Percentiles rank a stretch among this genome's conserved stretches.
Evolutionary conservation across 2,113 vertebrate species (phyloP).

Genomic region (Tiliqua scincoides): DNA sequence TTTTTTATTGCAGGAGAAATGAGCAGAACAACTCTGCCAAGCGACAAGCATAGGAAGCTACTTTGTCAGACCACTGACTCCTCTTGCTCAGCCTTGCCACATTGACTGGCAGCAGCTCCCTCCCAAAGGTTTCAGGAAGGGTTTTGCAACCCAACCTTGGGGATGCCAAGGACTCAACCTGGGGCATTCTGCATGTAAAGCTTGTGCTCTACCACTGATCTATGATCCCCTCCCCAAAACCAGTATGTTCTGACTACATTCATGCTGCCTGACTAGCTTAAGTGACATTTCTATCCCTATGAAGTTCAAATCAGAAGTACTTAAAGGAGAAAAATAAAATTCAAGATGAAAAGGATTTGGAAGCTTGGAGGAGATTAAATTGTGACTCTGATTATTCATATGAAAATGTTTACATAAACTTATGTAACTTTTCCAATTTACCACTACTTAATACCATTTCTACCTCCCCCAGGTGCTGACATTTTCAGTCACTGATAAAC

Average conservation of each 20-base stretch:
- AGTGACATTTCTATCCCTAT: background rate
- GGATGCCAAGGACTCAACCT: too few species aligned
- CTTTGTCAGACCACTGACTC: too few species aligned
- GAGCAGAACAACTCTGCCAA: too few species aligned
- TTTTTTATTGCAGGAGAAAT: background rate
- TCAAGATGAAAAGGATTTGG: background rate
- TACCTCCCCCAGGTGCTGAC: background rate
- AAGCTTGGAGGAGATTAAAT: background rate
- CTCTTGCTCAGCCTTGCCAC: too few species aligned
- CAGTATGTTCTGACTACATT: background rate
- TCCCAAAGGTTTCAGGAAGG: too few species aligned
- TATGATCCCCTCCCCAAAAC: background rate
- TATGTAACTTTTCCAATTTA: background rate
- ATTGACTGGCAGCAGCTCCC: too few species aligned
- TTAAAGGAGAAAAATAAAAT: too few species aligned
- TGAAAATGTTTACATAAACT: background rate
- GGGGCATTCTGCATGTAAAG: too few species aligned
- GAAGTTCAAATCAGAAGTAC: background rate
- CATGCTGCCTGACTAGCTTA: background rate
- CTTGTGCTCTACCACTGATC: too few species aligned
- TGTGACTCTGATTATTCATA: background rate
- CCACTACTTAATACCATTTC: background rate
- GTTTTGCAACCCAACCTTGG: too few species aligned
- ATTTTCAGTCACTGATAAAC: constrained; percentile 23
- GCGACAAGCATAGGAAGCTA: too few species aligned